Conservation (phyloP, 2,113 vertebrate species). For the Notechis scutatus region DNA sequence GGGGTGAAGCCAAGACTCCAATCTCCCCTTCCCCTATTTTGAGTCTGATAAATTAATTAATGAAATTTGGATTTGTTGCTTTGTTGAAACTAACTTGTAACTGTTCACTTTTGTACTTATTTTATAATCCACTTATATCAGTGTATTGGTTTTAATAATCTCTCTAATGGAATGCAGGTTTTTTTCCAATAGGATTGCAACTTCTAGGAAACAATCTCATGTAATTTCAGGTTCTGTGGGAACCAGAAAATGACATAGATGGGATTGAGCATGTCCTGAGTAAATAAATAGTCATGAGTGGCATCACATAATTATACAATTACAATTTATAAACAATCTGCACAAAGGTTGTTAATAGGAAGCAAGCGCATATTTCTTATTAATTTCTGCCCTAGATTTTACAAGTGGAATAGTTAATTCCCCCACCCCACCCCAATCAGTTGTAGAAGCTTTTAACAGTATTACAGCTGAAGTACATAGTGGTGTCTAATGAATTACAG, state of each 20-base stretch:
- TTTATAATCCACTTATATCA: not conserved
- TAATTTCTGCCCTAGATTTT: constrained; percentile 25
- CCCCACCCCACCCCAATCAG: constrained; percentile 29
- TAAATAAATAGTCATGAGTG: not conserved
- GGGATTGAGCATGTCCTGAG: not conserved
- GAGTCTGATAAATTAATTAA: not conserved
- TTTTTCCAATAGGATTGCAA: not conserved
- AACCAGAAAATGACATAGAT: not conserved
- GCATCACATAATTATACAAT: not conserved
- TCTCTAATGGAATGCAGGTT: not conserved
- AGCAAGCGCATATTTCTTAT: constrained; percentile 40
- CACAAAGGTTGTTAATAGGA: constrained; percentile 9
- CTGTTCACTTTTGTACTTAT: not conserved
- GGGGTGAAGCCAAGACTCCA: no score
- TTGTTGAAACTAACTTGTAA: not conserved
- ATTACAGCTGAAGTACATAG: constrained; percentile 63
- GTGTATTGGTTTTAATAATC: not conserved
- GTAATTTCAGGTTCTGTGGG: no score
- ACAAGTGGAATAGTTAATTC: constrained; percentile 44
- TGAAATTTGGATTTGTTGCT: not conserved
- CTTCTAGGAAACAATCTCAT: not conserved
- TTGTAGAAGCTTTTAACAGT: constrained; percentile 53
- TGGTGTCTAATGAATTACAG: constrained; percentile 61
- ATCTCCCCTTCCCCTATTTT: not conserved
- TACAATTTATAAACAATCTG: not conserved